phyloP scores from a whole-genome alignment of 1,140 invertebrate genomes.

The Doryteuthis pealeii region DNA sequence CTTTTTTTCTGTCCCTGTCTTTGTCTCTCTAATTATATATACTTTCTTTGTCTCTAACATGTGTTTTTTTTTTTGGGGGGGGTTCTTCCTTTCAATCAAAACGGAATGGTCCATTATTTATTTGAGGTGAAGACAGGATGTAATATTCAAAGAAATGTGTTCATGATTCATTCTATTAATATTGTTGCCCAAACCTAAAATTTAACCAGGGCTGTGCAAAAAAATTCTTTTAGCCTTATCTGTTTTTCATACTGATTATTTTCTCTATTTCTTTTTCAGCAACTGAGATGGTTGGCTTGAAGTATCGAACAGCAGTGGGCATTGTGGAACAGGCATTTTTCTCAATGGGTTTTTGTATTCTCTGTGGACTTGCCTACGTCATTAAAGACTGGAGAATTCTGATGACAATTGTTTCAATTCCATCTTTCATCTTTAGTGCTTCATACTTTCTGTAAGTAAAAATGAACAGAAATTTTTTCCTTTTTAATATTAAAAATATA shows the following conservation, averaged over 20 bases:
- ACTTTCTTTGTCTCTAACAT: no score
- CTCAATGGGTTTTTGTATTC: conserved; percentile 69
- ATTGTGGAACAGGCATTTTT: conserved; percentile 74
- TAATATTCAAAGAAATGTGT: no score
- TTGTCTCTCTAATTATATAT: no score
- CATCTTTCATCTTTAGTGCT: conserved; percentile 71
- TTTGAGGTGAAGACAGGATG: no score
- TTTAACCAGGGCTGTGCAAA: no score
- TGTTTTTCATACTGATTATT: neutral
- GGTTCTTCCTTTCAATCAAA: no score
- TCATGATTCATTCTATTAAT: no score
- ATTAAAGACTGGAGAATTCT: conserved; percentile 73
- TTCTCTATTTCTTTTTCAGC: conserved; percentile 26
- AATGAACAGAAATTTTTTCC: neutral
- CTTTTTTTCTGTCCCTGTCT: no score
- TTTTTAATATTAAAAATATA: neutral
- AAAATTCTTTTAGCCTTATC: no score
- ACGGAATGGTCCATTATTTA: no score
- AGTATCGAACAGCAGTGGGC: conserved; percentile 70
- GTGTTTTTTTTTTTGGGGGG: no score
- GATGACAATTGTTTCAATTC: conserved; percentile 75
- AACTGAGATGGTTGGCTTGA: conserved; percentile 53
- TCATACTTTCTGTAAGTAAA: neutral
- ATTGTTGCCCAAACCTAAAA: no score
- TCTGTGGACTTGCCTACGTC: conserved; percentile 69